Percentiles rank a stretch among this genome's conserved stretches.
Conservation (phyloP, 2,797 vertebrate species). For the Glossophaga mutica region DNA sequence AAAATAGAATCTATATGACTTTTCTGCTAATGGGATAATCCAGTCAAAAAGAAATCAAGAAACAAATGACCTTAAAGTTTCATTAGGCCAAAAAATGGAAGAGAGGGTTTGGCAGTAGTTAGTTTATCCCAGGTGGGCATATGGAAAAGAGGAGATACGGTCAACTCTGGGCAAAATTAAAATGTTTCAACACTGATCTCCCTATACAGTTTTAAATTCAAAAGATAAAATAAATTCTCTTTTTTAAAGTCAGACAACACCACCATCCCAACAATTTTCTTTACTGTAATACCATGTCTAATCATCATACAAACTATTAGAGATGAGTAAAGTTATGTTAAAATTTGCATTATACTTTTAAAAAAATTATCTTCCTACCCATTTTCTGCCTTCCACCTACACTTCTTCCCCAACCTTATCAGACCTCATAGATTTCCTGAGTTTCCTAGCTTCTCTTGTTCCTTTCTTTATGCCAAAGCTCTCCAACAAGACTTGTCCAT, state of each 20-base stretch:
- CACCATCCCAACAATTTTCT: neutral
- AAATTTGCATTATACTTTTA: neutral
- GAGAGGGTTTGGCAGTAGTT: neutral
- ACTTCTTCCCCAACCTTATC: neutral
- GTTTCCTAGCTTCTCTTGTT: neutral
- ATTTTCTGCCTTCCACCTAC: neutral
- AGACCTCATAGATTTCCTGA: neutral
- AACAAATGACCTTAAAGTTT: neutral
- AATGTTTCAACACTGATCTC: neutral
- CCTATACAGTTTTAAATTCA: neutral
- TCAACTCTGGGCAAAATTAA: constrained; percentile 8
- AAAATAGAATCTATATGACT: neutral
- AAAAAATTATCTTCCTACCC: neutral
- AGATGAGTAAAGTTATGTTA: neutral
- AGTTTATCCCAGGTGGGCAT: neutral
- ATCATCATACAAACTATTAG: neutral
- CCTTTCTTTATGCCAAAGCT: neutral
- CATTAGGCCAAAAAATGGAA: neutral
- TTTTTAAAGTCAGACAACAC: neutral
- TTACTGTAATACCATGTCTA: neutral
- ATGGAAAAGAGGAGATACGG: neutral
- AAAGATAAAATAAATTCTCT: neutral
- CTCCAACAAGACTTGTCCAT: neutral
- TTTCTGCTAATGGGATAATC: neutral
- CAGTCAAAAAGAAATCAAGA: constrained; percentile 22